Base-by-base conservation (phyloP, 2,797 vertebrate species). In the Pipistrellus kuhlii region DNA sequence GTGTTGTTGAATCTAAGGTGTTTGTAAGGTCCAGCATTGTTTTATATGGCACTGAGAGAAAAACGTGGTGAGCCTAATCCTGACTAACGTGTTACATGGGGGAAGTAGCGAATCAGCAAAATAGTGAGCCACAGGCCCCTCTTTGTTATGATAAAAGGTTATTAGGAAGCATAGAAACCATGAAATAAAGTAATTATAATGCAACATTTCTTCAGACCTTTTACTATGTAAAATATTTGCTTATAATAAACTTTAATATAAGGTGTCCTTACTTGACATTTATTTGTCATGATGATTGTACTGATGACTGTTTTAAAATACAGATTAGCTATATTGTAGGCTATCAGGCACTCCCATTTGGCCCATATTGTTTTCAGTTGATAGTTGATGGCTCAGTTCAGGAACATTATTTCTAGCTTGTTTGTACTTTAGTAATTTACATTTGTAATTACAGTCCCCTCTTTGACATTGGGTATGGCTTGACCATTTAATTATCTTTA, bases 91-190 rank as follows among this genome's bases (percentile, higher is more conserved):
- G 62, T 68, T 78, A 78, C n/a, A 57, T 69, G 71, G 53, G 73
- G 46, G n/a, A 77, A 87, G 23, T 57, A 30, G 25, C 30, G 73
- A 92, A 62, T 92, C 75, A 87, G 10, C 68, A 75, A 55, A 86
- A 66, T 4, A n/a, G 3, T 72, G 53, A 72, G 25, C 5, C 6
- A 12, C 41, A 68, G 20, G 18, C 13, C 9, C 14, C 14, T 71
- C 13, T 87, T 86, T 51, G 11, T 41, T 53, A 27, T 57, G 44
- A 35, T 85, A 57, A 64, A 46, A 46, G 14, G 17, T 82, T 87
- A 38, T 48, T 68, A 9, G 32, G 48, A 90, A 8, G 11, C 53
- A n/a, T 32, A 48, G 55, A 48, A 38, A 27, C 14, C 18, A 8
- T 15, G 25, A 69, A 30, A 46, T 64, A 41, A 62, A 86, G 71